These are phyloP conservation scores for Xenotilapia flavipinnis DNA, from an alignment of 2,113 vertebrate genomes.

Conservation along the genomic window DNA sequence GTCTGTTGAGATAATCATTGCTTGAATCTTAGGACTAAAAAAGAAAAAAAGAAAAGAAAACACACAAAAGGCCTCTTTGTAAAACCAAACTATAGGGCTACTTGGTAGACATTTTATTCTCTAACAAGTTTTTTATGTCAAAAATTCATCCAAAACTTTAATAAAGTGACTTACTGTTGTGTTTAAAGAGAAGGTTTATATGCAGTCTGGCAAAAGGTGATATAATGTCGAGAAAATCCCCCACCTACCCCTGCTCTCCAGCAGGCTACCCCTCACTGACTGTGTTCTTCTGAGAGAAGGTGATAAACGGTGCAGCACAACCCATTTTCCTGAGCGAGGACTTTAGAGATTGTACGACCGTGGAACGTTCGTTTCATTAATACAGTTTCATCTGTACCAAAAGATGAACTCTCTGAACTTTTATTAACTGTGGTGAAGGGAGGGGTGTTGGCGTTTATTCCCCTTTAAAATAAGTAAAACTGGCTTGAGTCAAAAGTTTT, in stretches of 20 bases:
- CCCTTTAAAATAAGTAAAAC: neutral
- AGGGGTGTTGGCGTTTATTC: neutral
- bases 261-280: conserved; percentile 45
- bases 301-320: conserved; percentile 35
- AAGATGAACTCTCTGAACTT: conserved; percentile 26
- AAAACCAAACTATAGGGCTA: neutral
- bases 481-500: neutral
- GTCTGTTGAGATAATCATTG: conserved; percentile 5
- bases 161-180: neutral
- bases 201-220: conserved; percentile 22
- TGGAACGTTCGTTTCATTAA: neutral
- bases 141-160: neutral
- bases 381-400: neutral
- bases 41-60: neutral
- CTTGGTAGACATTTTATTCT: neutral
- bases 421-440: neutral
- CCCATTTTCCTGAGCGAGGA: conserved; percentile 16
- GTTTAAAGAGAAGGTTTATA: neutral
- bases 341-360: neutral
- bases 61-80: neutral
- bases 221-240: conserved; percentile 12
- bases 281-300: conserved; percentile 36
- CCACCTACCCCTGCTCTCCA: neutral
- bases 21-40: neutral
- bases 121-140: neutral